Base-by-base conservation (phyloP, 2,888 invertebrate species). In the Galeopsomyia nigrocyanea region DNA sequence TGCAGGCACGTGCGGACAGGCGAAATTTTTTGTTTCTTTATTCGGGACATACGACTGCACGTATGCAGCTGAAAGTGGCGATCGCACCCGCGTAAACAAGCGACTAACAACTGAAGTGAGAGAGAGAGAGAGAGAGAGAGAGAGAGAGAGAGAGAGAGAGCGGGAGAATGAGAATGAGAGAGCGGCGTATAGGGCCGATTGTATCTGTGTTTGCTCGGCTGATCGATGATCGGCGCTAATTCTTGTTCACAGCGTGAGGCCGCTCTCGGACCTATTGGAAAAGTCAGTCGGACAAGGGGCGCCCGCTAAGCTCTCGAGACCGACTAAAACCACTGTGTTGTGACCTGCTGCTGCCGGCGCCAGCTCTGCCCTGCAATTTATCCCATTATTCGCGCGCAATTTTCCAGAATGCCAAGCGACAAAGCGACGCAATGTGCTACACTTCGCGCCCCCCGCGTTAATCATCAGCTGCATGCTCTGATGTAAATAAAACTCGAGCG, bases 391-490 rank as follows among this genome's bases (percentile, higher is more conserved):
- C 76, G 77, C 76, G 79, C 77, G 79, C 79, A 79, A 80, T 79
- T 80, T 84, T 83, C 81, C 82, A 84, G 83, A 84, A 83, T 10
- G 82, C 80, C 39, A 80, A 78, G 78, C 79, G 81, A 83, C 83
- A 83, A 83, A 81, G 79, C 47, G 55, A 77, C 74, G 77, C 77
- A 75, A 76, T 76, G 56, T 7, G 49, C 49, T 26, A 3, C n/a
- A n/a, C 22, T 13, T 39, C 69, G 47, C 50, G 57, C 57, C 49
- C 60, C 16, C 57, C 55, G 55, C 21, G 50, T 3, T 26, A 66
- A 58, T 49, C 31, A 66, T 66, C 58, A 66, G 66, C 39, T 66
- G 58, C 31, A 17, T n/a, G n/a, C 57, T 31, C 39, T 5, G 39
- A 26, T 26, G 26, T 26, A 26, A 26, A 26, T 26, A 26, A 26